A percentile compares a stretch with the other conserved stretches of the same genome.
These are phyloP conservation scores for Periplaneta americana DNA, from an alignment of 1,140 invertebrate species.

Conservation along the genomic window DNA sequence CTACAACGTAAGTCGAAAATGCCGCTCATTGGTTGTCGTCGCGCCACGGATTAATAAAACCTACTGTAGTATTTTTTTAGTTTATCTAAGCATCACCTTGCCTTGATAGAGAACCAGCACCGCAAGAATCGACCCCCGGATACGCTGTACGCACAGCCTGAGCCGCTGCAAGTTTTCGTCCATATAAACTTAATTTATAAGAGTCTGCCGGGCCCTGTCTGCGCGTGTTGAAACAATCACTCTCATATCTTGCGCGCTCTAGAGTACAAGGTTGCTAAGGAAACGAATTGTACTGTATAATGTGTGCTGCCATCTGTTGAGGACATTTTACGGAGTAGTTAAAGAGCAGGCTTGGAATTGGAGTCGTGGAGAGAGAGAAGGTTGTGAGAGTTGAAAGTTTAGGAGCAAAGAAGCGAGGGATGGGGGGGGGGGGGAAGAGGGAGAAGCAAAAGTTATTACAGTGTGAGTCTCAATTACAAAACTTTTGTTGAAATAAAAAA, in stretches of 20 bases:
- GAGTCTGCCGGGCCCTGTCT: no score
- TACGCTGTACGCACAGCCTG: no score
- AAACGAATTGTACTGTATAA: background rate
- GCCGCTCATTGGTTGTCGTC: no score
- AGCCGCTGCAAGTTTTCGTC: no score
- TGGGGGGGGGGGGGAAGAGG: background rate
- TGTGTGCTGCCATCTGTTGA: constrained; percentile 1
- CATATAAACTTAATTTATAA: no score
- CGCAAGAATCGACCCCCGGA: no score
- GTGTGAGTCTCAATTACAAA: constrained; percentile 7
- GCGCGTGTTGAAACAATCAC: background rate
- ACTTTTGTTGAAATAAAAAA: background rate
- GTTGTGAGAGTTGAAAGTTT: background rate
- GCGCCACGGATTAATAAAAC: no score
- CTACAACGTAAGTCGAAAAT: no score
- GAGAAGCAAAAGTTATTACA: constrained; percentile 6
- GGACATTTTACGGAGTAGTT: background rate
- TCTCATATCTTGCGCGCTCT: background rate
- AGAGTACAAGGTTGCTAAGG: background rate
- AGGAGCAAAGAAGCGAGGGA: background rate
- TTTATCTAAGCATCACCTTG: no score
- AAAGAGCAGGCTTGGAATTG: background rate
- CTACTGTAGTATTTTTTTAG: no score
- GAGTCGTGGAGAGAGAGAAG: background rate
- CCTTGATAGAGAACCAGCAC: no score